A percentile compares a stretch with the other conserved stretches of the same genome.
phyloP scores from a whole-genome alignment of 2,888 invertebrate species.

The Apamea epomidion region DNA sequence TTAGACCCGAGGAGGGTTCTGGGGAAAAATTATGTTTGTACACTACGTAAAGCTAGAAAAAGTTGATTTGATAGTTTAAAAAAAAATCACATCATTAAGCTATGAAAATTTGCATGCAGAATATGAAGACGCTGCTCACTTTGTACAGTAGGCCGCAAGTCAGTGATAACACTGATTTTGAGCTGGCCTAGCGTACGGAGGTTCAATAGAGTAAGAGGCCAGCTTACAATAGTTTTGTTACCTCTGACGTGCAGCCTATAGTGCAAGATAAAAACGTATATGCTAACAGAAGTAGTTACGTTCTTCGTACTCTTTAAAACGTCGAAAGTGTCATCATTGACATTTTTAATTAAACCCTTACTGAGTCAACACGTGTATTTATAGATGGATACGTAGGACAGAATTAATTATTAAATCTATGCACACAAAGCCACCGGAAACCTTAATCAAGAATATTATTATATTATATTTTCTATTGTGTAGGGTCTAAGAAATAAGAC shows the following conservation, averaged over 20 bases:
- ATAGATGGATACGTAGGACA: neutral
- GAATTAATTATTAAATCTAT: neutral
- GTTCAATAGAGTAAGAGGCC: too few species aligned
- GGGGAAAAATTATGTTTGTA: constrained; percentile 38
- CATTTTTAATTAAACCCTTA: neutral
- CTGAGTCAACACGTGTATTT: neutral
- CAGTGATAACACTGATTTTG: too few species aligned
- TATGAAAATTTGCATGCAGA: neutral
- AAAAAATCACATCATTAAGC: neutral
- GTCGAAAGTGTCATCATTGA: too few species aligned
- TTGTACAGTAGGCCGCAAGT: neutral
- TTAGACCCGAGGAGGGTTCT: constrained; percentile 94
- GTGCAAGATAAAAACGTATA: neutral
- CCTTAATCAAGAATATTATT: constrained; percentile 12
- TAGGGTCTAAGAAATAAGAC: neutral
- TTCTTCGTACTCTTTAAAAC: neutral
- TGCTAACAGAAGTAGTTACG: neutral
- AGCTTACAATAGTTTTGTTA: too few species aligned
- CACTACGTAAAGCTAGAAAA: neutral
- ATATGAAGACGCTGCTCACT: neutral
- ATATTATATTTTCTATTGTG: neutral
- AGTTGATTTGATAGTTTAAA: neutral
- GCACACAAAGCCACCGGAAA: constrained; percentile 1
- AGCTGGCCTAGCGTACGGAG: too few species aligned
- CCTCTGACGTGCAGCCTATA: too few species aligned